phyloP scores from a whole-genome alignment of 2,888 invertebrate species.

The Prionchulus punctatus region DNA sequence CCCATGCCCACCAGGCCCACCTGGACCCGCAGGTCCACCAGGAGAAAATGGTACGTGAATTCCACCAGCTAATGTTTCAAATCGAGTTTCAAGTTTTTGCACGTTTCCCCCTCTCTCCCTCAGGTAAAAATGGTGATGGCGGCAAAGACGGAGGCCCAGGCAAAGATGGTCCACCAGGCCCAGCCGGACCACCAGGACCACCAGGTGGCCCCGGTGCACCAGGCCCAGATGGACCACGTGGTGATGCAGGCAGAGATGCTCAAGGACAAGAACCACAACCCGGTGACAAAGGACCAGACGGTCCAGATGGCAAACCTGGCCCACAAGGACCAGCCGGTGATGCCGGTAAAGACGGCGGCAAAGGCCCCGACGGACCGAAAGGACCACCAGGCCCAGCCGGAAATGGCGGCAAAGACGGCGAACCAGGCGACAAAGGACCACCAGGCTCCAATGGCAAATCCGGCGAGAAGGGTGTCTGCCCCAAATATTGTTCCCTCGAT shows the following conservation, averaged over 20 bases:
- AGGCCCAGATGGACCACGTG: too few relatives aligned
- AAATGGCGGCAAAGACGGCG: constrained; percentile 4
- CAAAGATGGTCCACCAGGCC: constrained; percentile 7
- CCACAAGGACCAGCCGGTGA: background rate
- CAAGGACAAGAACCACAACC: too few relatives aligned
- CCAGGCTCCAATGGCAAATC: constrained; percentile 2
- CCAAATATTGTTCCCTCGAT: constrained; percentile 1
- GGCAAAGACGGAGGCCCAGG: constrained; percentile 9
- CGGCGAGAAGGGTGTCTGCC: constrained; percentile 1
- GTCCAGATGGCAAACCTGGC: constrained; percentile 21
- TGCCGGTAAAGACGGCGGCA: background rate
- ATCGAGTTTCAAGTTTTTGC: constrained; percentile 31
- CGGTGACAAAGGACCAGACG: background rate
- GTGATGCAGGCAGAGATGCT: too few relatives aligned
- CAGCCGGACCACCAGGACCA: constrained; percentile 27
- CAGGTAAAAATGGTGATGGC: constrained; percentile 3
- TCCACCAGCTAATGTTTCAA: constrained; percentile 27
- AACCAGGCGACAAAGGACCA: constrained; percentile 5
- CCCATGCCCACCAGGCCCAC: constrained; percentile 9
- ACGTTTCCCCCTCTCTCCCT: too few relatives aligned
- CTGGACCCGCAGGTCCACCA: constrained; percentile 21
- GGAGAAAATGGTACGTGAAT: constrained; percentile 17
- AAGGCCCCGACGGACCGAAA: constrained; percentile 5
- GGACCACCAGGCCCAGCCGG: constrained; percentile 9
- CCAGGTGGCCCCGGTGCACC: constrained; percentile 22